Base-by-base conservation (phyloP, 1,140 invertebrate genomes). In the Cydia splendana region DNA sequence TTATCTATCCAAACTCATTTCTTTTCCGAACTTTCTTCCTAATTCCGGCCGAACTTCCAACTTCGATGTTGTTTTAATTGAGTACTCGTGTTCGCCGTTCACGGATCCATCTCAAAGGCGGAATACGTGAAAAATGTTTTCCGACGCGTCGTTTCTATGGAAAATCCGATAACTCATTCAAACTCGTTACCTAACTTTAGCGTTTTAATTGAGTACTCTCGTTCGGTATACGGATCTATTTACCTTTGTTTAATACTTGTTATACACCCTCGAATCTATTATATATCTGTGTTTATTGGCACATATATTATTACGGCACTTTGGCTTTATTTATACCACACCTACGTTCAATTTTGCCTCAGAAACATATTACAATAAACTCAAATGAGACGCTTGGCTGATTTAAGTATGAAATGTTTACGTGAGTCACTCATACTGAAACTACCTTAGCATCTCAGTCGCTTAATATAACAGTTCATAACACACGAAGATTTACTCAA, bases 21-120 rank as follows among this genome's bases (percentile, higher is more conserved):
- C 30, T 71, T 62, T 42, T 20, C 34, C 28, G 28, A 65, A 57
- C 48, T 75, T 78, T n/a, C 74, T 30, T 65, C 57, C 74, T 28
- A 75, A 75, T 65, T 51, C 24, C 4, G 18, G 13, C 53, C 38
- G 4, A 75, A 79, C 73, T 42, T 75, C 34, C 45, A 73, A 73
- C 28, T 45, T 38, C 13, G 34, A 48, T 62, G 57, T 62, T 62
- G 53, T 45, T 71, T 77, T 73, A 38, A 45, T 77, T 28, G 76
- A 38, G 30, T 74, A 67, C 51, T 38, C 57, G 10, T 65, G 65
- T 74, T 74, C 69, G 15, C 1, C 12, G 30, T 42, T 42, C 53
- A 18, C 53, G 57, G 20, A 62, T 62, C 18, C 6, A 24, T 62
- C 57, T 62, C 57, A 62, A 62, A 62, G 20, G 57, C 57, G 57